These are phyloP conservation scores for Ambastaia sidthimunki DNA, from an alignment of 2,797 vertebrate genomes.

Conservation along the genomic window DNA sequence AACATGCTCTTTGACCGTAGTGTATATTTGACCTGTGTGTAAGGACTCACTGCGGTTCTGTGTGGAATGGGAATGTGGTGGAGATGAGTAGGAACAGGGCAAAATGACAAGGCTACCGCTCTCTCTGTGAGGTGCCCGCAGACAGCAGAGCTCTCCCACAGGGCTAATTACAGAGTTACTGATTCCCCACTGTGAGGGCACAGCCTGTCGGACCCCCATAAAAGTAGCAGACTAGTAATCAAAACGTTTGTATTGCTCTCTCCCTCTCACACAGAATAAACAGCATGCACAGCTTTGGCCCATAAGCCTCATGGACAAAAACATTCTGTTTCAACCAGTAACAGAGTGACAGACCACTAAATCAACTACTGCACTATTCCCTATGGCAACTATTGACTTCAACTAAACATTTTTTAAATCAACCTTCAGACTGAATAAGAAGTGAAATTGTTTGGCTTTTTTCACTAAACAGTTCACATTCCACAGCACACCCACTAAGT, in stretches of 20 bases:
- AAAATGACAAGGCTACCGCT: constrained; percentile 48
- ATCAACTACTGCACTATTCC: not conserved
- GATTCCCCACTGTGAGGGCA: constrained; percentile 44
- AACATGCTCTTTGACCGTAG: constrained; percentile 1
- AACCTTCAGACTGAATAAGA: not conserved
- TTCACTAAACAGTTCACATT: constrained; percentile 25
- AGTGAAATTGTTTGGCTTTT: not conserved
- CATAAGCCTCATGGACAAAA: not conserved
- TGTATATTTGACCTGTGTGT: constrained; percentile 44
- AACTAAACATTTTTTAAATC: not conserved
- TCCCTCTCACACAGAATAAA: constrained; percentile 24
- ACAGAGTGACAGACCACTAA: not conserved
- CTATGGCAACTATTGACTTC: not conserved
- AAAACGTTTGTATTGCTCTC: constrained; percentile 4
- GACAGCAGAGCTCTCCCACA: constrained; percentile 51
- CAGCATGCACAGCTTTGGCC: not conserved
- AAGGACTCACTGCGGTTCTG: constrained; percentile 27
- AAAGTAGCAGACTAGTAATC: constrained; percentile 43
- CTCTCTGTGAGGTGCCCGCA: constrained; percentile 43
- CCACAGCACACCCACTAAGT: constrained; percentile 5
- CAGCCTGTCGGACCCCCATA: constrained; percentile 39
- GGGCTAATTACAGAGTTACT: constrained; percentile 66
- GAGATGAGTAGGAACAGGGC: constrained; percentile 35
- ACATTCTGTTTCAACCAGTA: constrained; percentile 4
- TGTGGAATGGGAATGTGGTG: constrained; percentile 20